Conservation (phyloP, 2,888 invertebrate species). For the Dorcus parallelipipedus region DNA sequence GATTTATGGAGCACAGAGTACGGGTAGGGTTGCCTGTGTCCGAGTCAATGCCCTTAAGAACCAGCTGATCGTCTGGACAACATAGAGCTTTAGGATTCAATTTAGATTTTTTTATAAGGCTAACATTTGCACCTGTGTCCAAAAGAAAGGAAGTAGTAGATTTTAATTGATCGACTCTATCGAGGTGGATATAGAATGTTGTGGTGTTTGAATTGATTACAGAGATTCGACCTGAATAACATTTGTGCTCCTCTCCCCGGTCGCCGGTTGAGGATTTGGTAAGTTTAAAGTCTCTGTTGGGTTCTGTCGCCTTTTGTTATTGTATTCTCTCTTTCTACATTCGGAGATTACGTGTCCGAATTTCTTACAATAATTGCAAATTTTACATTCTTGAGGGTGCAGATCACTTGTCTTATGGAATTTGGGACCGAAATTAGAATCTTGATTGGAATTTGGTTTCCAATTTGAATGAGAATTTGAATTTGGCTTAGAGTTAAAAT, state of each 20-base stretch:
- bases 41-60: constrained; percentile 2
- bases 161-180: not conserved
- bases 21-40: not conserved
- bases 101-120: constrained; percentile 13
- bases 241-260: constrained; percentile 6
- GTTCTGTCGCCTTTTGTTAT: constrained; percentile 11
- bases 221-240: constrained; percentile 12
- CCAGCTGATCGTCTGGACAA: not conserved
- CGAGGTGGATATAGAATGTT: not conserved
- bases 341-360: constrained; percentile 18
- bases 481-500: too few relatives aligned
- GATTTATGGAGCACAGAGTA: not conserved
- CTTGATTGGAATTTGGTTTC: too few relatives aligned
- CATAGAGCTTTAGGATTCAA: constrained; percentile 5
- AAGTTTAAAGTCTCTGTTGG: constrained; percentile 2
- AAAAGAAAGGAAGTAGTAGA: constrained; percentile 11
- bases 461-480: too few relatives aligned
- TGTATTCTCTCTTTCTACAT: constrained; percentile 25
- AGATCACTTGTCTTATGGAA: too few relatives aligned
- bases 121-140: constrained; percentile 18
- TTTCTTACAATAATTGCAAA: constrained; percentile 22
- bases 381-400: not conserved
- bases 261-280: not conserved
- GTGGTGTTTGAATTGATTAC: constrained; percentile 4
- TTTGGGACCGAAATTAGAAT: too few relatives aligned